These are phyloP conservation scores for Heliconius cydno DNA, from an alignment of 2,888 invertebrate genomes.

Conservation along the genomic window DNA sequence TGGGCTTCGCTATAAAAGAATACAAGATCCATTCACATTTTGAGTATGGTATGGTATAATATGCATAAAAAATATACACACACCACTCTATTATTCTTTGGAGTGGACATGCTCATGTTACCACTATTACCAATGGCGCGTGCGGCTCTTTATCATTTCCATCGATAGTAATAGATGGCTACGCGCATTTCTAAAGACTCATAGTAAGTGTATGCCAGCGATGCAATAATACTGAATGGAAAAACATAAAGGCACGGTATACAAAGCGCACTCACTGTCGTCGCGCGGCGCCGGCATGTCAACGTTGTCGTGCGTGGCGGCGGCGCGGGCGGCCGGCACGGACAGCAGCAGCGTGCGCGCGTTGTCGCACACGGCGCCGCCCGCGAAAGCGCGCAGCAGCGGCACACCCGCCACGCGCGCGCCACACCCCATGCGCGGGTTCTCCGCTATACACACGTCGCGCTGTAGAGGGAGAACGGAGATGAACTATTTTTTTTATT, in stretches of 20 bases:
- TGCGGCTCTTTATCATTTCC: too few relatives aligned
- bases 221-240: too few relatives aligned
- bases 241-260: too few relatives aligned
- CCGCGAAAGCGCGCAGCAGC: constrained; percentile 86
- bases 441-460: constrained; percentile 59
- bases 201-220: too few relatives aligned
- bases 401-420: constrained; percentile 61
- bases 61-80: too few relatives aligned
- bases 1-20: too few relatives aligned
- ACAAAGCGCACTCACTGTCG: background rate
- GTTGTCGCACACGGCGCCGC: constrained; percentile 90
- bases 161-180: too few relatives aligned
- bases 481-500: too few relatives aligned
- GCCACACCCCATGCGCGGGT: constrained; percentile 45
- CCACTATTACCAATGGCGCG: too few relatives aligned
- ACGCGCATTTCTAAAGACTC: too few relatives aligned
- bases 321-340: constrained; percentile 67
- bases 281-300: constrained; percentile 55
- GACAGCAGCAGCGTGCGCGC: constrained; percentile 86
- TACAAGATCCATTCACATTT: background rate
- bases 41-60: background rate
- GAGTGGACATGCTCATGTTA: too few relatives aligned
- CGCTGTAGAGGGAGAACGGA: constrained; percentile 47
- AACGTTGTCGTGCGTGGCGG: constrained; percentile 53
- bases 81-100: too few relatives aligned